Evolutionary conservation across 1,140 invertebrate species (phyloP), one percentile per base, ranked within the genome.

Genomic region (Anastatus disparis): DNA sequence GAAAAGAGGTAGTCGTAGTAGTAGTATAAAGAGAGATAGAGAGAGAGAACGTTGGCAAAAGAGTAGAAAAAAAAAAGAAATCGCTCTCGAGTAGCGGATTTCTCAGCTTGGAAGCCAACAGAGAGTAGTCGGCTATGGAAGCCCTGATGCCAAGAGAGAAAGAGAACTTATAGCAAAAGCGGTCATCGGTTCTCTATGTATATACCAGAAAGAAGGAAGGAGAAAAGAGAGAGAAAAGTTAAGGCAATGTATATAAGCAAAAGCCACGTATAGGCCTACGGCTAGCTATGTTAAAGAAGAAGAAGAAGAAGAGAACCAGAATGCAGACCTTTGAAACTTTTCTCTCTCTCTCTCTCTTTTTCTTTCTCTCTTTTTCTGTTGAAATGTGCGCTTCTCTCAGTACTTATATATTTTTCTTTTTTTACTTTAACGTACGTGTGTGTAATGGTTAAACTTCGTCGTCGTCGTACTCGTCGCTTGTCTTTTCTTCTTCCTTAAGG

Each of bases 71-170:
- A 15, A 58, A 8, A 26, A 50, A 26, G 29, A 58, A 50, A 65
- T 67, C 40, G 63, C 53, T n/a, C n/a, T 24, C 50, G 63, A 56
- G 26, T 67, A 67, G 64, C 53, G 64, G 64, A 67, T 67, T 67
- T 67, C 64, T 67, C 64, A 40, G 27, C 46, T 64, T 64, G 59
- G 59, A 62, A 62, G n/a, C n/a, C n/a, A n/a, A n/a, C n/a, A n/a
- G n/a, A n/a, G 59, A 29, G 27, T 24, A 52, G 52, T 48, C 50
- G 48, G 44, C 71, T 62, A 42, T 52, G 40, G 53, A 31, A 56
- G 55, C 27, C 7, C n/a, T n/a, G n/a, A n/a, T 48, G 59, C 27
- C 27, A 44, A 67, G 59, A 24, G 56, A 26, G 27, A n/a, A n/a
- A n/a, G n/a, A n/a, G n/a, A n/a, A n/a, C n/a, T n/a, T n/a, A n/a